These are phyloP conservation scores for Diplazon laetatorius DNA, from an alignment of 2,888 invertebrate genomes.

Conservation along the genomic window DNA sequence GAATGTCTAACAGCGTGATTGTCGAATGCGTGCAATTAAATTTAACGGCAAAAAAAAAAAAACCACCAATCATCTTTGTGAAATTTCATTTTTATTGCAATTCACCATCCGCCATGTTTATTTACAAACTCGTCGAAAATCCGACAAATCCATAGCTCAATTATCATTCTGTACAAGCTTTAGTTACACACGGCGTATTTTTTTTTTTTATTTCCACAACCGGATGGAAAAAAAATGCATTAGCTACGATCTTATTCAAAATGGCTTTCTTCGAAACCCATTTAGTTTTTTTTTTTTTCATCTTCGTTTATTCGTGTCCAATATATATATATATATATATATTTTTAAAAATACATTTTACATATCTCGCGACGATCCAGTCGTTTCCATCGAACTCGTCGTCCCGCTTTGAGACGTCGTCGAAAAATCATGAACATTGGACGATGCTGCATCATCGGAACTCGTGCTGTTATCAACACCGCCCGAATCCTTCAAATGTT, in stretches of 20 bases:
- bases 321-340: too few relatives aligned
- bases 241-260: constrained; percentile 6
- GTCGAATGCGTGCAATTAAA: constrained; percentile 13
- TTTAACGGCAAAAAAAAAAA: background rate
- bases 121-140: constrained; percentile 26
- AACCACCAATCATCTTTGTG: constrained; percentile 14
- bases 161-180: constrained; percentile 42
- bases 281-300: constrained; percentile 1
- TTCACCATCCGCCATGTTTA: constrained; percentile 34
- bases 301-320: background rate
- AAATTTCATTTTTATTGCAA: constrained; percentile 46
- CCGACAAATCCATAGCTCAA: background rate
- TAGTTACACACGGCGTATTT: constrained; percentile 6
- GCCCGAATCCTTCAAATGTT: background rate
- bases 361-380: constrained; percentile 4
- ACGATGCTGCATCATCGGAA: background rate
- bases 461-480: background rate
- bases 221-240: constrained; percentile 32
- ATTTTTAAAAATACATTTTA: background rate
- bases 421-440: background rate
- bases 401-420: background rate
- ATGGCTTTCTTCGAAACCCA: too few relatives aligned
- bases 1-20: constrained; percentile 1
- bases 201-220: background rate
- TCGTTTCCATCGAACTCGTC: background rate